phyloP scores from a whole-genome alignment of 1,140 invertebrate species.

The Planococcus citri region DNA sequence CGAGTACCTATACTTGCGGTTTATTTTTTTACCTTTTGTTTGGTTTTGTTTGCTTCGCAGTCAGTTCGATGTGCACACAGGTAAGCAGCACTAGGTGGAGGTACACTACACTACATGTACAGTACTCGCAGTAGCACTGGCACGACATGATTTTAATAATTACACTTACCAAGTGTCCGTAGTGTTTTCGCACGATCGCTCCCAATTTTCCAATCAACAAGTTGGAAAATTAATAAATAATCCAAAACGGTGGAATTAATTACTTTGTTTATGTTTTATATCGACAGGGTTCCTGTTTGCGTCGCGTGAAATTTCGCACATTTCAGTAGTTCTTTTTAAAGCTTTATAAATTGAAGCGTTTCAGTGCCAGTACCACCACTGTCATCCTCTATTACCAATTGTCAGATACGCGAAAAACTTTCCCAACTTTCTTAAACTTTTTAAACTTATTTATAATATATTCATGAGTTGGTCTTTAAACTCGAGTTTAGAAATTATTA shows the following conservation, averaged over 20 bases:
- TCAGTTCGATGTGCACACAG: not conserved
- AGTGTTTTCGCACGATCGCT: not conserved
- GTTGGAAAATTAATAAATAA: constrained; percentile 8
- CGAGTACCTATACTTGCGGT: not conserved
- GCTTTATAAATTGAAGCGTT: not conserved
- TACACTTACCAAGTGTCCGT: not conserved
- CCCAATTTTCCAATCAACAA: constrained; percentile 2
- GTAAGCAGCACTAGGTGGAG: no score
- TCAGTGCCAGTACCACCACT: not conserved
- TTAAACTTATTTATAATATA: no score
- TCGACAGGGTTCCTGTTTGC: not conserved
- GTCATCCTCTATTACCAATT: not conserved
- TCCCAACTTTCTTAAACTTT: not conserved
- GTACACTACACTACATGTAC: no score
- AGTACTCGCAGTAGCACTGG: no score
- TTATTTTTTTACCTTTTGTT: not conserved
- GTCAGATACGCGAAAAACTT: not conserved
- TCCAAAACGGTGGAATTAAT: not conserved
- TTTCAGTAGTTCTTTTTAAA: not conserved
- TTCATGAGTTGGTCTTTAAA: no score
- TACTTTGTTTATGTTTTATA: not conserved
- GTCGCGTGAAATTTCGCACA: not conserved
- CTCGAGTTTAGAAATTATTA: no score
- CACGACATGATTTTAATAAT: no score
- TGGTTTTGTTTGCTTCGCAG: not conserved